Base-by-base conservation (phyloP, 2,888 invertebrate genomes). In the Idaea straminata region DNA sequence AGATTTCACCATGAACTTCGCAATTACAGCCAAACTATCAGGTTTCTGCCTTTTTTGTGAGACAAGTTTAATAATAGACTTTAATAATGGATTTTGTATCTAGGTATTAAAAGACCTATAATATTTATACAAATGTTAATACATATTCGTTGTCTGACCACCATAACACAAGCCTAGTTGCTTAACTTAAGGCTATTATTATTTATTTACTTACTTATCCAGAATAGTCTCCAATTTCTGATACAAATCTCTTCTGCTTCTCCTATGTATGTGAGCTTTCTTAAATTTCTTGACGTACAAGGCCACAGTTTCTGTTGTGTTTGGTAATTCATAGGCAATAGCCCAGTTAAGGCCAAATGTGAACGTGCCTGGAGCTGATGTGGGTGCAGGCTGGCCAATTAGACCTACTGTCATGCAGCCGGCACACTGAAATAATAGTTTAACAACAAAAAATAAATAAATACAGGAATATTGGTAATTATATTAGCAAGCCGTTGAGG, bases 281-380 rank as follows among this genome's bases (percentile, higher is more conserved):
- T 91, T 90, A 36, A 81, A 79, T 60, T 81, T 78, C 72, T 88
- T 89, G 57, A 73, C 74, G 61, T 84, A 86, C 62, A 85, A 86
- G 0, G 72, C 69, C 0, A 85, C 69, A 0, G 92, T 92, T 81
- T 94, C 93, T 0, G 94, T 94, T 16, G 88, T 87, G 69, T 94
- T 94, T 0, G 94, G 94, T 62, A 95, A 80, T 68, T 94, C 89
- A 68, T 95, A 96, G 0, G 96, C 95, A 57, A 95, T 94, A 61
- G 95, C 96, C 95, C 95, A 95, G 82, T 95, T 96, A 15, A 95
- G 81, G 0, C 95, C 95, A 78, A 95, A 95, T 10, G 95, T 94
- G 75, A 95, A 94, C 62, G 94, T 94, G 4, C 94, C 93, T 0
- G 93, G 91, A 0, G 85, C 68, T 0, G 93, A 89, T 3, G 88